phyloP scores from a whole-genome alignment of 1,140 invertebrate genomes.

The Lucilia sericata region DNA sequence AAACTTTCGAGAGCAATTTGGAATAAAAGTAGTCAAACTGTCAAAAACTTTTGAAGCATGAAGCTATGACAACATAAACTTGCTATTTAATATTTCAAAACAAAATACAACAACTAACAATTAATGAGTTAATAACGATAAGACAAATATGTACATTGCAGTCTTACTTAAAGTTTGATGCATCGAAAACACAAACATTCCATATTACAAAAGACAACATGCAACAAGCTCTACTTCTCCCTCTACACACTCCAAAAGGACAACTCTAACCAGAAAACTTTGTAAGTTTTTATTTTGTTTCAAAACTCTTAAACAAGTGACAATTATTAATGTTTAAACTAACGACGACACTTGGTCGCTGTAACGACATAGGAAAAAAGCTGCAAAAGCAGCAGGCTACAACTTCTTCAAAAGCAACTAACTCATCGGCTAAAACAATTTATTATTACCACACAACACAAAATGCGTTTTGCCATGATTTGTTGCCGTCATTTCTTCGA shows the following conservation, averaged over 20 bases:
- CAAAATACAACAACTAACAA: too few relatives aligned
- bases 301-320: not conserved
- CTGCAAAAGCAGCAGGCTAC: not conserved
- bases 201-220: too few relatives aligned
- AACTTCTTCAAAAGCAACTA: not conserved
- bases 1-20: too few relatives aligned
- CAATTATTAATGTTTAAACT: not conserved
- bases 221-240: too few relatives aligned
- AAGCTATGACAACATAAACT: too few relatives aligned
- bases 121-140: too few relatives aligned
- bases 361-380: not conserved
- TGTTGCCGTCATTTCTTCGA: not conserved
- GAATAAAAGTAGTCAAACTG: too few relatives aligned
- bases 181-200: too few relatives aligned
- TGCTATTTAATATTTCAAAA: too few relatives aligned
- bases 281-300: not conserved
- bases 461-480: slow-evolving; percentile 24
- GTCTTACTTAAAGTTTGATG: too few relatives aligned
- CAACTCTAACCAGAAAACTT: not conserved
- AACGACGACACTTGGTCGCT: not conserved
- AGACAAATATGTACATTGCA: too few relatives aligned
- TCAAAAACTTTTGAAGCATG: too few relatives aligned
- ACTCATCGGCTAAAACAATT: slow-evolving; percentile 5
- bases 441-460: slow-evolving; percentile 11
- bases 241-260: not conserved